phyloP scores from a whole-genome alignment of 2,888 invertebrate genomes.

The Euphydryas editha region DNA sequence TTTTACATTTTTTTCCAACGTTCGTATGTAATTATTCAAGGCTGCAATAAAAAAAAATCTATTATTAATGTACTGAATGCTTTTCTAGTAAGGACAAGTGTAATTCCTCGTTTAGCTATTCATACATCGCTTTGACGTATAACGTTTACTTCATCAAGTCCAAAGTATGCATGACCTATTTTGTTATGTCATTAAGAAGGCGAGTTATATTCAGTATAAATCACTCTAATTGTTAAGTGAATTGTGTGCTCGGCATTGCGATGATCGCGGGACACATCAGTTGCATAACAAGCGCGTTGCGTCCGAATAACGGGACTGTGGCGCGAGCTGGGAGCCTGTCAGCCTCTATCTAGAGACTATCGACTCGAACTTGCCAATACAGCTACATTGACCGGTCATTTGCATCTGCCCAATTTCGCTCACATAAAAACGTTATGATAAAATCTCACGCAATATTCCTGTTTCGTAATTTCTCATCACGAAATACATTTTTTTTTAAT shows the following conservation, averaged over 20 bases:
- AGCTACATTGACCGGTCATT: constrained; percentile 58
- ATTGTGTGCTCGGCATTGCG: constrained; percentile 28
- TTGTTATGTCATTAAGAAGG: constrained; percentile 7
- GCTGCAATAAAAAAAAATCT: too few species aligned
- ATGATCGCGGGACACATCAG: constrained; percentile 61
- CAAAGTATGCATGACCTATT: background rate
- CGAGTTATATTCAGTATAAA: constrained; percentile 15
- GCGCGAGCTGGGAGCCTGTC: constrained; percentile 53
- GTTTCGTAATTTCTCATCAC: constrained; percentile 67
- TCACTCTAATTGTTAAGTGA: constrained; percentile 28
- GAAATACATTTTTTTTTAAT: constrained; percentile 52
- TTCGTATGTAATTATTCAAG: too few species aligned
- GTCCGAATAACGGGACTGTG: constrained; percentile 75
- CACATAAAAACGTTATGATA: constrained; percentile 46
- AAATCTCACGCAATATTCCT: constrained; percentile 60
- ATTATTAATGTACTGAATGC: too few species aligned
- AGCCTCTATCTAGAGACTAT: constrained; percentile 46
- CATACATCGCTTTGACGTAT: background rate
- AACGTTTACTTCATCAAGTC: constrained; percentile 4
- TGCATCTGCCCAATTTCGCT: constrained; percentile 57
- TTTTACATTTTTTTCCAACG: too few species aligned
- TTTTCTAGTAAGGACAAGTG: too few species aligned
- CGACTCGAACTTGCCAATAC: constrained; percentile 52
- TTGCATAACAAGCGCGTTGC: constrained; percentile 75
- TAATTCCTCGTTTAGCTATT: background rate